These are phyloP conservation scores for Excalfactoria chinensis DNA, from an alignment of 2,113 vertebrate genomes.

Conservation along the genomic window DNA sequence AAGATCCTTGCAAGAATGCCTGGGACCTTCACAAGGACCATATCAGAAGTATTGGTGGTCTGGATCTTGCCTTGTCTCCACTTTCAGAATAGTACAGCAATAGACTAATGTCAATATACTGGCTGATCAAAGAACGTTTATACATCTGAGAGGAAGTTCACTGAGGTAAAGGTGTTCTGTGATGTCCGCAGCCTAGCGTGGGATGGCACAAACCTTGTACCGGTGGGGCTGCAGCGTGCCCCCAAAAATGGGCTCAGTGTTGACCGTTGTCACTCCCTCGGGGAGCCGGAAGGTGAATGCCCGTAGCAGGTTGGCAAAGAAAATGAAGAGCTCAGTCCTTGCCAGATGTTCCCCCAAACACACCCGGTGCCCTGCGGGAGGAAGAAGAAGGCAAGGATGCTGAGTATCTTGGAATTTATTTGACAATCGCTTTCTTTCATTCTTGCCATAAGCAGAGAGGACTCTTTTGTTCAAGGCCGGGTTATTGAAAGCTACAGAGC, in stretches of 20 bases:
- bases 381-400: not conserved
- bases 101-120: not conserved
- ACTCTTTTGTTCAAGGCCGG: not conserved
- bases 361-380: constrained; percentile 45
- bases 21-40: not conserved
- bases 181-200: not conserved
- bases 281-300: constrained; percentile 29
- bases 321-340: constrained; percentile 54
- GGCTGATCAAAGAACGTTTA: not conserved
- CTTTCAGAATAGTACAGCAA: not conserved
- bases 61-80: not conserved
- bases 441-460: not conserved
- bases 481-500: not conserved
- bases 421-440: not conserved
- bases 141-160: not conserved
- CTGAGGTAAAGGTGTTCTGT: not conserved
- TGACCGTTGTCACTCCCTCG: not conserved
- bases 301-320: constrained; percentile 54
- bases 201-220: not conserved
- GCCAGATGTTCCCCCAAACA: constrained; percentile 64
- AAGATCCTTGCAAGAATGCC: not conserved
- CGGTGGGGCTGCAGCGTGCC: constrained; percentile 45
- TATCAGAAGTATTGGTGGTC: not conserved
- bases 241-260: not conserved
- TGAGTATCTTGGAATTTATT: not conserved